Evolutionary conservation across 53 echinoderm and acorn worm species (phyloP).

Genomic region (Arbacia lixula): DNA sequence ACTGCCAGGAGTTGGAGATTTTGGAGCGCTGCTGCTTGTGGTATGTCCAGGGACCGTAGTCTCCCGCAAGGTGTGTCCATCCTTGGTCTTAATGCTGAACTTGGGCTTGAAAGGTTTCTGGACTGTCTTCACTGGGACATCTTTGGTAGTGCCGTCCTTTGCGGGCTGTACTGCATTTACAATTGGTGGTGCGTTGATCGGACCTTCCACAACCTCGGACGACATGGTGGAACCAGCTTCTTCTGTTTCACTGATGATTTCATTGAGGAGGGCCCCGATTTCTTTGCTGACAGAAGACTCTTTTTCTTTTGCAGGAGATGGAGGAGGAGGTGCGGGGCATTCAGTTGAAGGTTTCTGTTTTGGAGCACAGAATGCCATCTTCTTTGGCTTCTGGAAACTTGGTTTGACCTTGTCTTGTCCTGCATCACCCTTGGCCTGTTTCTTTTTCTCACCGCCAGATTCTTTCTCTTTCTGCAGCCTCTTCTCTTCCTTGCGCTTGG

Average conservation of each 20-base stretch:
- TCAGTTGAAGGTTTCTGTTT: neutral
- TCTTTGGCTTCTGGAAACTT: constrained; percentile 49
- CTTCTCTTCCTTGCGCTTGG: constrained; percentile 28
- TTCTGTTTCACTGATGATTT: constrained; percentile 24
- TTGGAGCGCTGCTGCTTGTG: neutral
- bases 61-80: constrained; percentile 9
- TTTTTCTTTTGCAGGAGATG: neutral
- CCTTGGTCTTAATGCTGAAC: constrained; percentile 50
- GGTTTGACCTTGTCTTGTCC: constrained; percentile 28
- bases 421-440: neutral
- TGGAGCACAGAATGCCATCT: constrained; percentile 36
- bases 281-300: constrained; percentile 47
- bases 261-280: constrained; percentile 41
- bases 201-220: neutral
- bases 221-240: no score
- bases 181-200: neutral
- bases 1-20: neutral
- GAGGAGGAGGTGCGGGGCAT: neutral
- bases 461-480: constrained; percentile 3
- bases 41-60: neutral
- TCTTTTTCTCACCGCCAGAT: neutral
- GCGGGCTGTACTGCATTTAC: neutral
- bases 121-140: neutral
- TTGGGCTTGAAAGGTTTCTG: constrained; percentile 36
- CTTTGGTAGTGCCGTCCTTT: neutral